phyloP scores from a whole-genome alignment of 2,888 invertebrate species.

The Apotomis betuletana region DNA sequence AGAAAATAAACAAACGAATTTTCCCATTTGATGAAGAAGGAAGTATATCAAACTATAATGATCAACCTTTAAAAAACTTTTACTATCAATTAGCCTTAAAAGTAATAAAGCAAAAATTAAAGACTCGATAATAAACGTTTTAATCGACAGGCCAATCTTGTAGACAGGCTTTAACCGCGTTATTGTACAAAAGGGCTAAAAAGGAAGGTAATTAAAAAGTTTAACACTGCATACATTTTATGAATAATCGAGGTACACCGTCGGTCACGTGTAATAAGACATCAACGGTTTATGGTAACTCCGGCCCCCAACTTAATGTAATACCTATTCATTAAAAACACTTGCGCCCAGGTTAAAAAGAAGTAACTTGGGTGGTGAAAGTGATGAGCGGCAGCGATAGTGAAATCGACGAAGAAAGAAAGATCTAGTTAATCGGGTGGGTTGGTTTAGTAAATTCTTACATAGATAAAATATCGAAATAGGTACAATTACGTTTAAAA shows the following conservation, averaged over 20 bases:
- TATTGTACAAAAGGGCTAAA: constrained; percentile 34
- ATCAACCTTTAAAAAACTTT: constrained; percentile 31
- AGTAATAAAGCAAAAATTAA: constrained; percentile 39
- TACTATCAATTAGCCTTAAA: constrained; percentile 38
- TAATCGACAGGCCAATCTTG: constrained; percentile 42
- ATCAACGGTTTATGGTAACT: constrained; percentile 73
- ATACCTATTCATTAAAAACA: constrained; percentile 80
- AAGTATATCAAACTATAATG: constrained; percentile 16
- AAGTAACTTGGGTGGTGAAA: constrained; percentile 53
- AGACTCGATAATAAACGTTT: constrained; percentile 40
- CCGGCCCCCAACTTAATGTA: constrained; percentile 69
- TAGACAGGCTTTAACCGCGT: constrained; percentile 36
- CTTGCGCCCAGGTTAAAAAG: constrained; percentile 69
- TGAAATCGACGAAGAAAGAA: background rate
- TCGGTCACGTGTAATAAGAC: constrained; percentile 74
- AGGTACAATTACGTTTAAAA: too few species aligned
- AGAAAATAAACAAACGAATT: too few species aligned
- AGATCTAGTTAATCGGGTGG: too few species aligned
- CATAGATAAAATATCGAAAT: too few species aligned
- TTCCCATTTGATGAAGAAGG: background rate
- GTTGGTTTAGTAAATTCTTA: too few species aligned
- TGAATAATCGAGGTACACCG: constrained; percentile 63
- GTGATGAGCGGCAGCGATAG: constrained; percentile 42
- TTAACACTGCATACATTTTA: constrained; percentile 75
- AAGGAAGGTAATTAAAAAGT: constrained; percentile 63